These are phyloP conservation scores for Chaenocephalus aceratus DNA, from an alignment of 2,113 vertebrate species.

Conservation along the genomic window DNA sequence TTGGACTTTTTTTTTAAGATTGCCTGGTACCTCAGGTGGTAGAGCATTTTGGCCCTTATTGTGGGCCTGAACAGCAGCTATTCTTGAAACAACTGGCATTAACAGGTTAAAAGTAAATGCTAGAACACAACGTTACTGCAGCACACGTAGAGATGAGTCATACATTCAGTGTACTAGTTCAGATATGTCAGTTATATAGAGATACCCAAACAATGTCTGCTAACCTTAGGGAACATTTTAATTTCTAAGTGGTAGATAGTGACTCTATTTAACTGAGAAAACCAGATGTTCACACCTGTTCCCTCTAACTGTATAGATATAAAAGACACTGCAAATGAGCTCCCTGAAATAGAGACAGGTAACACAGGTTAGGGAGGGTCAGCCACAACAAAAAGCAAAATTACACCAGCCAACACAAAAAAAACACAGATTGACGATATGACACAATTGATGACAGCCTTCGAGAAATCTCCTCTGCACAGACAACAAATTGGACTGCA, in stretches of 20 bases:
- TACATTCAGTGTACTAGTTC: background rate
- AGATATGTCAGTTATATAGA: background rate
- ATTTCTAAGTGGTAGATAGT: background rate
- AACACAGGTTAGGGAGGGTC: background rate
- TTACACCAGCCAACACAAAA: background rate
- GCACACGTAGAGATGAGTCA: background rate
- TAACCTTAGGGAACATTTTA: background rate
- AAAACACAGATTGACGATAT: slow-evolving; percentile 23
- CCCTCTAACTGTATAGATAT: background rate
- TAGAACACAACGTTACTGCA: background rate
- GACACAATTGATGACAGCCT: slow-evolving; percentile 42
- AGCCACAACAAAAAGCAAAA: background rate
- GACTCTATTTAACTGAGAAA: background rate
- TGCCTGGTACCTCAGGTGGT: too few species aligned
- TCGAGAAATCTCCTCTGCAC: slow-evolving; percentile 17
- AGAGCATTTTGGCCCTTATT: background rate
- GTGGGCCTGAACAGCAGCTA: background rate
- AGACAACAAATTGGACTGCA: slow-evolving; percentile 31
- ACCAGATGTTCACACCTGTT: background rate
- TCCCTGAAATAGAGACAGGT: background rate
- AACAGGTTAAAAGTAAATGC: background rate
- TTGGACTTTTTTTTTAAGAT: too few species aligned
- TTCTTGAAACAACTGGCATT: background rate
- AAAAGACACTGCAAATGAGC: background rate
- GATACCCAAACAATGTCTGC: background rate